These are phyloP conservation scores for Drosophila paulistorum DNA, from an alignment of 1,140 invertebrate species.

Conservation along the genomic window DNA sequence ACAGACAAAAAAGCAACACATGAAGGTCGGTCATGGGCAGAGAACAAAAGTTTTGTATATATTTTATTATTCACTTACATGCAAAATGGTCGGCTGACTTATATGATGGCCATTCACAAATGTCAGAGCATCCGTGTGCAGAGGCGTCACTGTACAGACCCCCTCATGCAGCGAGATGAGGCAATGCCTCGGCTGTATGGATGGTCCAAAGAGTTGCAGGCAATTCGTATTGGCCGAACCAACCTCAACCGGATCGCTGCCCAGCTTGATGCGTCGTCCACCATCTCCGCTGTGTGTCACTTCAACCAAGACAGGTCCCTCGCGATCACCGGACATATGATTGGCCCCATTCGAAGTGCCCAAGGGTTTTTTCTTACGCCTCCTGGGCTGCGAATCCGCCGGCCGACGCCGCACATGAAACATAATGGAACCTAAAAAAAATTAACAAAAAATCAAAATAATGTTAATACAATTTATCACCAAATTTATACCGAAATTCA, in stretches of 20 bases:
- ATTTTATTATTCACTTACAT: conserved; percentile 84
- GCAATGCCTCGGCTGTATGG: conserved; percentile 96
- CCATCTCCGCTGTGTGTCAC: conserved; percentile 87
- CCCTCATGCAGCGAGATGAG: conserved; percentile 95
- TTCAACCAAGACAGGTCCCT: conserved; percentile 85
- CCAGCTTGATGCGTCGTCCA: conserved; percentile 85
- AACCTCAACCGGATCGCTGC: conserved; percentile 87
- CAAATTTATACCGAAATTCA: conserved; percentile 45
- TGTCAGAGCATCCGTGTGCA: conserved; percentile 95
- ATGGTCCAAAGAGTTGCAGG: conserved; percentile 89
- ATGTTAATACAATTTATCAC: conserved; percentile 13
- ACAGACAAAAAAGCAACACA: not conserved
- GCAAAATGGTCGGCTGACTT: conserved; percentile 95
- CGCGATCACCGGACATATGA: conserved; percentile 82
- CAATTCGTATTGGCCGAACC: conserved; percentile 87
- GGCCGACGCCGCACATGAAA: conserved; percentile 95
- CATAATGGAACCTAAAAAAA: conserved; percentile 93
- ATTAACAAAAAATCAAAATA: not conserved
- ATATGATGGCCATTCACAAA: conserved; percentile 97
- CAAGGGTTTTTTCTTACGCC: conserved; percentile 94
- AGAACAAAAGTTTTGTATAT: conserved; percentile 5
- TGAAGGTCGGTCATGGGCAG: not conserved
- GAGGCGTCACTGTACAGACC: conserved; percentile 96
- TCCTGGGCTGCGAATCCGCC: conserved; percentile 93
- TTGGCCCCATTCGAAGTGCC: conserved; percentile 84